Evolutionary conservation across 2,797 vertebrate species (phyloP).

Genomic region (Hozukius guyotensis): DNA sequence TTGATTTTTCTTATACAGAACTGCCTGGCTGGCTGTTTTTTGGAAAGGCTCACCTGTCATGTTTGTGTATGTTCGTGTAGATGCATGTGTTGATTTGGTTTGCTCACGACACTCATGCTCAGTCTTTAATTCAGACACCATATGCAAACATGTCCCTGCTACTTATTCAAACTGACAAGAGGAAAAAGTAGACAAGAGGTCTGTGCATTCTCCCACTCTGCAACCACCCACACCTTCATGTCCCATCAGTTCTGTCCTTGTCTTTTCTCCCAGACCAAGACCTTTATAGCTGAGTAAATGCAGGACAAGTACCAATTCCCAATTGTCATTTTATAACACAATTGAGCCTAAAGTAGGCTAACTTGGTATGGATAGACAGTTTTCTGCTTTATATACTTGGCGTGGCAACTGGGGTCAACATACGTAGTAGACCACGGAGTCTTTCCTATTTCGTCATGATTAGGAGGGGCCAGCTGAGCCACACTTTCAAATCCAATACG

Average conservation of each 20-base stretch:
- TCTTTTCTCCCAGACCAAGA: not conserved
- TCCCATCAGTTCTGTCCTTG: not conserved
- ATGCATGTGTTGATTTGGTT: not conserved
- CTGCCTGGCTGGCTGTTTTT: not conserved
- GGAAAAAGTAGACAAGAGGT: not conserved
- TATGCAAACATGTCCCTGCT: not conserved
- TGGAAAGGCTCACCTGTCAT: constrained; percentile 11
- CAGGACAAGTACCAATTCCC: not conserved
- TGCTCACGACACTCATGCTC: too few relatives aligned
- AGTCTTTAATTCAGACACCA: not conserved
- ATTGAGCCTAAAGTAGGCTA: not conserved
- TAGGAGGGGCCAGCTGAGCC: not conserved
- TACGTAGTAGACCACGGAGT: not conserved
- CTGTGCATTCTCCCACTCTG: not conserved
- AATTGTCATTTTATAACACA: not conserved
- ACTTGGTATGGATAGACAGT: not conserved
- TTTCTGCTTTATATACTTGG: not conserved
- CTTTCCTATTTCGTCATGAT: not conserved
- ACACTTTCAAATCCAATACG: not conserved
- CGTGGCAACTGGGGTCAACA: not conserved
- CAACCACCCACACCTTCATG: not conserved
- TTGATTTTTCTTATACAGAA: constrained; percentile 19
- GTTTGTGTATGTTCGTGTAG: not conserved
- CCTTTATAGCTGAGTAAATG: not conserved
- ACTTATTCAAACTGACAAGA: not conserved